Conservation (phyloP, 2,797 vertebrate genomes). For the Ctenopoma kingsleyae region DNA sequence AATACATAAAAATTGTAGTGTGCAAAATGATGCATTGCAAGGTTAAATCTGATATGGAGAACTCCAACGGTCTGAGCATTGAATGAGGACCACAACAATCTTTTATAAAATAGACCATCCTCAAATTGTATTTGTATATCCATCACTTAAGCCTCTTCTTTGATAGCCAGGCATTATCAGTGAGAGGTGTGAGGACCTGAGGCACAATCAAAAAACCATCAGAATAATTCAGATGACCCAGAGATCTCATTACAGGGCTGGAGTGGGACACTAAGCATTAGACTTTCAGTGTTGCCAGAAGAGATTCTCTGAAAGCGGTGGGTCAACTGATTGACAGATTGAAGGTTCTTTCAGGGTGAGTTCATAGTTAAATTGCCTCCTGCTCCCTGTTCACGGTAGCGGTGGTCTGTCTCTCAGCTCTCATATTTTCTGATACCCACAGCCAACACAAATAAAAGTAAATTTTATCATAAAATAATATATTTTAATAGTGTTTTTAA, state of each 20-base stretch:
- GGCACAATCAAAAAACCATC: constrained; percentile 77
- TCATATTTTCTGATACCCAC: constrained; percentile 34
- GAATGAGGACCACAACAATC: constrained; percentile 27
- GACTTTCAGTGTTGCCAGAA: constrained; percentile 68
- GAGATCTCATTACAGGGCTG: constrained; percentile 83
- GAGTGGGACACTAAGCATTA: constrained; percentile 66
- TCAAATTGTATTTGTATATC: constrained; percentile 51
- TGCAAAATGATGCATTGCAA: not conserved
- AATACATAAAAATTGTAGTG: not conserved
- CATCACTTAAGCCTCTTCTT: constrained; percentile 60
- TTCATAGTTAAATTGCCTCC: constrained; percentile 67
- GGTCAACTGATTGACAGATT: constrained; percentile 76
- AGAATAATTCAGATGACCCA: constrained; percentile 83
- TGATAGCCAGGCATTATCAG: constrained; percentile 62
- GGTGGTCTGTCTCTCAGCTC: constrained; percentile 43
- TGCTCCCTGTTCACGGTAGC: constrained; percentile 55
- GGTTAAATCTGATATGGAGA: constrained; percentile 32
- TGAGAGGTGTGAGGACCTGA: constrained; percentile 52
- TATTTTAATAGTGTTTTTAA: constrained; percentile 12
- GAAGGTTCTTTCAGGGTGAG: constrained; percentile 72
- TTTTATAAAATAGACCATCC: constrained; percentile 34
- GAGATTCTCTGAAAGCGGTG: constrained; percentile 61
- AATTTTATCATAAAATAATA: constrained; percentile 31
- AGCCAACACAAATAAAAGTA: not conserved
- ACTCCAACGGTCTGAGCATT: constrained; percentile 4